These are phyloP conservation scores for Ectemnius continuus DNA, from an alignment of 2,888 invertebrate species.

Conservation along the genomic window DNA sequence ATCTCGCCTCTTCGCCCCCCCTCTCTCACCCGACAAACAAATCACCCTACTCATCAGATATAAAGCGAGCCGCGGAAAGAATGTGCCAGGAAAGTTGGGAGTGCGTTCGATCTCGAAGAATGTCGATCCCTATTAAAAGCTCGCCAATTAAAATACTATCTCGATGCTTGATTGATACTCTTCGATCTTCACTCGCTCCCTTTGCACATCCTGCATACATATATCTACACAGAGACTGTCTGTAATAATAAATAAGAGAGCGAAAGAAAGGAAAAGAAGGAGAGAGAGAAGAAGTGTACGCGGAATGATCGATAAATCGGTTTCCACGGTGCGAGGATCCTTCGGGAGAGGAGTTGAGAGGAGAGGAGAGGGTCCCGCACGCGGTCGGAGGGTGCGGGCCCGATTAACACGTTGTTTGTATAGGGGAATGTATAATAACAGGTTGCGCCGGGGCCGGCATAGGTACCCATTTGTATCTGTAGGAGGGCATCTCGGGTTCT, in stretches of 20 bases:
- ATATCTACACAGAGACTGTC: too few species aligned
- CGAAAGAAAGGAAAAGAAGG: background rate
- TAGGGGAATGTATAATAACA: constrained; percentile 78
- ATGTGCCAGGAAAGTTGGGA: background rate
- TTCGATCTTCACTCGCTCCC: too few species aligned
- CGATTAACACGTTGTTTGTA: constrained; percentile 79
- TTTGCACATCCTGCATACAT: too few species aligned
- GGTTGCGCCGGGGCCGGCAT: constrained; percentile 73
- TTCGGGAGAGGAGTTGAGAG: constrained; percentile 19
- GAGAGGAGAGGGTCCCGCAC: constrained; percentile 45
- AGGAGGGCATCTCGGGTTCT: constrained; percentile 72
- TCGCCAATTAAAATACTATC: too few species aligned
- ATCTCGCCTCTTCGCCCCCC: constrained; percentile 50
- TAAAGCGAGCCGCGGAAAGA: background rate
- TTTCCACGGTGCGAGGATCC: constrained; percentile 38
- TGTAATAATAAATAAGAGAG: too few species aligned
- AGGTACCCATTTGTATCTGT: constrained; percentile 75
- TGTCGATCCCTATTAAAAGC: too few species aligned
- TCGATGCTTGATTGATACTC: too few species aligned
- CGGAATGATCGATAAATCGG: constrained; percentile 56
- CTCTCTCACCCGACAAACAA: constrained; percentile 75
- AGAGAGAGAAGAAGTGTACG: constrained; percentile 37
- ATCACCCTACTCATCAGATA: constrained; percentile 55
- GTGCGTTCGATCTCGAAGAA: background rate
- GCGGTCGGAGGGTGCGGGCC: constrained; percentile 62